Conservation (phyloP, 2,113 vertebrate species). For the Paratilapia polleni region DNA sequence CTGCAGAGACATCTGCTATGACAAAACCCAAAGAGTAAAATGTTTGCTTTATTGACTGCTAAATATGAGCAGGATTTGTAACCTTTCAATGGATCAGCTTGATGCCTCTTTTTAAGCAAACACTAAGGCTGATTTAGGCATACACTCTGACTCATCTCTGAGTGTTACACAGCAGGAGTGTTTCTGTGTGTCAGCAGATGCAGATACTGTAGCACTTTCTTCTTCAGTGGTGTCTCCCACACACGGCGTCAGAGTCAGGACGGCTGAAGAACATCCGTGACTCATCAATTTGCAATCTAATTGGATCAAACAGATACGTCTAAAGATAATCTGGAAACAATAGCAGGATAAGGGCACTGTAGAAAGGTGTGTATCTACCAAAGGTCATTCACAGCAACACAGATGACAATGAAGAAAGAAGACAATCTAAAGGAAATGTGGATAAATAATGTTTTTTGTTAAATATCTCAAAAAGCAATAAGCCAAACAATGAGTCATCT, state of each 20-base stretch:
- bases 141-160: slow-evolving; percentile 27
- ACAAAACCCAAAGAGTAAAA: not conserved
- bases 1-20: not conserved
- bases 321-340: not conserved
- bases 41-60: not conserved
- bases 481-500: not conserved
- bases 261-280: slow-evolving; percentile 44
- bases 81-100: not conserved
- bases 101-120: not conserved
- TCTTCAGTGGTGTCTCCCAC: slow-evolving; percentile 30
- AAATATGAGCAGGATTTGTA: not conserved
- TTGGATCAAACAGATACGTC: slow-evolving; percentile 4
- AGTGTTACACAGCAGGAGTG: slow-evolving; percentile 8
- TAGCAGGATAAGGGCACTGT: not conserved
- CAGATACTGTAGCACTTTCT: not conserved
- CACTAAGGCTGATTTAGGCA: not conserved
- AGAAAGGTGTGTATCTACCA: not conserved
- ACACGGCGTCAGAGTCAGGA: slow-evolving; percentile 12
- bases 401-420: not conserved
- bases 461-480: not conserved
- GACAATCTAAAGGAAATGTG: not conserved
- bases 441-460: not conserved
- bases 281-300: slow-evolving; percentile 48
- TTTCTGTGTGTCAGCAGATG: slow-evolving; percentile 40
- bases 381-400: not conserved